A percentile compares a stretch with the other conserved stretches of the same genome.
These are phyloP conservation scores for Scopus umbretta DNA, from an alignment of 2,113 vertebrate genomes.

Conservation along the genomic window DNA sequence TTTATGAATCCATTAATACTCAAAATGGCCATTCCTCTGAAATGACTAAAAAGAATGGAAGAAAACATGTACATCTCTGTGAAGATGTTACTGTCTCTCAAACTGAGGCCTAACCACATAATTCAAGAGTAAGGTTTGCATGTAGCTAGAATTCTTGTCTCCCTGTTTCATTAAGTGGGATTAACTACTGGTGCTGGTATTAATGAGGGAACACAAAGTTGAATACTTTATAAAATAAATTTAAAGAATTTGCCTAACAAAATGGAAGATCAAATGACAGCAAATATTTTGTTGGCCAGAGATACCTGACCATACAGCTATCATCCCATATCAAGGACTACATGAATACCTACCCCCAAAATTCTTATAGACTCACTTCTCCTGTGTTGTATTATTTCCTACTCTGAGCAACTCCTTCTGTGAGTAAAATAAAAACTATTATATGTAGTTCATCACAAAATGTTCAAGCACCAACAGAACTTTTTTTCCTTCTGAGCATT, in stretches of 20 bases:
- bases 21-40: background rate
- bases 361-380: background rate
- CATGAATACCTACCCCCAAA: background rate
- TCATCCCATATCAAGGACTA: background rate
- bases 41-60: background rate
- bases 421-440: background rate
- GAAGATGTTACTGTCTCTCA: background rate
- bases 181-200: background rate
- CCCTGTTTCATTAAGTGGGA: background rate
- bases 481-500: background rate
- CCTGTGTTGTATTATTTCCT: background rate
- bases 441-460: background rate
- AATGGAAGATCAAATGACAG: background rate
- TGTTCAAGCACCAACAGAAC: background rate
- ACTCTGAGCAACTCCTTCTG: background rate
- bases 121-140: background rate
- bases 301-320: background rate
- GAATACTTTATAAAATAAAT: background rate
- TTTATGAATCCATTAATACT: background rate
- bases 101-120: background rate
- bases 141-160: background rate
- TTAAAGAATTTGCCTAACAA: background rate
- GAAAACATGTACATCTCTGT: background rate
- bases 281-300: background rate
- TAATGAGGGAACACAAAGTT: background rate